A percentile compares a stretch with the other conserved stretches of the same genome.
Evolutionary conservation across 2,113 vertebrate species (phyloP).

Genomic region (Siniperca knerii): DNA sequence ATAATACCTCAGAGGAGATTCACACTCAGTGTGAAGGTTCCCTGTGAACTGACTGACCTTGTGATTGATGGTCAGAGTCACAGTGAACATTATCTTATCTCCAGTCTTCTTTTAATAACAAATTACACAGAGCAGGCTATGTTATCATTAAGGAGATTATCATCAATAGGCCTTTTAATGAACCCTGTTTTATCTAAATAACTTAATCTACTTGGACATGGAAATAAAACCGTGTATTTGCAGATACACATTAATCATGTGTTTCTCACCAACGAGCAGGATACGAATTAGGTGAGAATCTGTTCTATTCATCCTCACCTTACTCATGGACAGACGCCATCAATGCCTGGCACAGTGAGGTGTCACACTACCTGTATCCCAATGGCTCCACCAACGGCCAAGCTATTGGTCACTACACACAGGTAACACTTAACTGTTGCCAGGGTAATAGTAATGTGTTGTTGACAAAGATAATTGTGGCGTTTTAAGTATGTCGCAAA

Average conservation of each 20-base stretch:
- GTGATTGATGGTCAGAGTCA: constrained; percentile 23
- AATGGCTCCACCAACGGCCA: constrained; percentile 41
- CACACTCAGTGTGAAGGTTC: neutral
- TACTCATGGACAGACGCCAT: constrained; percentile 54
- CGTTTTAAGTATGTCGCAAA: no score
- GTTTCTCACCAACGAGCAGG: constrained; percentile 54
- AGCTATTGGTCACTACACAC: constrained; percentile 75
- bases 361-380: constrained; percentile 62
- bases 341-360: constrained; percentile 72
- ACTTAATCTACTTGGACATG: constrained; percentile 14
- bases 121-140: constrained; percentile 10
- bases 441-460: no score
- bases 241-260: constrained; percentile 21
- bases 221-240: constrained; percentile 39
- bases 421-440: constrained; percentile 63
- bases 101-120: constrained; percentile 39
- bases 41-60: constrained; percentile 18
- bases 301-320: constrained; percentile 38
- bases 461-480: no score
- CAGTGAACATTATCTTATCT: constrained; percentile 45
- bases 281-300: constrained; percentile 80
- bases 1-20: neutral
- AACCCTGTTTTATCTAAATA: constrained; percentile 27
- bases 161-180: constrained; percentile 21
- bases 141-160: constrained; percentile 36